Evolutionary conservation across 2,113 vertebrate genomes (phyloP), one percentile per base, ranked within the genome.

Genomic region (Passer montanus): DNA sequence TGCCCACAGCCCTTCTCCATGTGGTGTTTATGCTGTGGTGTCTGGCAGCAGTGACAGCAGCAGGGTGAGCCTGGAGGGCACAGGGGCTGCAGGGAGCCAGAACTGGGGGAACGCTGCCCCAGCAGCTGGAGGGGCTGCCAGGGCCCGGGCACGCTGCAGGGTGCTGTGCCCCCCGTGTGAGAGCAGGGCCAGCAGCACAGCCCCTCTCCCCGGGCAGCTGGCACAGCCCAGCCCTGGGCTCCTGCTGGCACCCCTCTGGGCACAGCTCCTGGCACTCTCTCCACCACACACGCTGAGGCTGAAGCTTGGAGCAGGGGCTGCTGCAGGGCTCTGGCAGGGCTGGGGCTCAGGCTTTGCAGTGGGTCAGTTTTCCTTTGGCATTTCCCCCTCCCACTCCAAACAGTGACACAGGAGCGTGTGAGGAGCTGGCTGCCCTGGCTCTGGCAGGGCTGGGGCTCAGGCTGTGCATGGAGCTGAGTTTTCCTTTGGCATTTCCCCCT

Each of bases 21-120:
- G 82, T 53, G 75, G 14, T 87, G 93, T 95, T 93, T 81, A 59
- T 95, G 81, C 74, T 93, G 11, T 18, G 7, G 27, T 67, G 4
- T 37, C 2, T 30, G 27, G 35, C 0, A 2, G n/a, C 6, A 24
- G 50, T 26, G 92, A 47, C 84, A 91, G 83, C 50, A 39, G 70
- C 78, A 11, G 47, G 24, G 4, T 12, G 37, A 6, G 2, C 62
- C 7, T 9, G 6, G 19, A n/a, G 53, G 52, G 53, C 30, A 19
- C 52, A 2, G 53, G 3, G 55, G 33, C 46, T 85, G 3, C 28
- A 28, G n/a, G 50, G n/a, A 17, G 74, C 22, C 30, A 47, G 26
- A 59, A 26, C 22, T 30, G 21, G 9, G 15, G 26, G 7, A 64
- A 47, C 26, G 8, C n/a, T 2, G 2, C 66, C 50, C 59, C 1